Evolutionary conservation across 2,888 invertebrate species (phyloP), one percentile per base, ranked within the genome.

Genomic region (Xestoiulus laeticollis): DNA sequence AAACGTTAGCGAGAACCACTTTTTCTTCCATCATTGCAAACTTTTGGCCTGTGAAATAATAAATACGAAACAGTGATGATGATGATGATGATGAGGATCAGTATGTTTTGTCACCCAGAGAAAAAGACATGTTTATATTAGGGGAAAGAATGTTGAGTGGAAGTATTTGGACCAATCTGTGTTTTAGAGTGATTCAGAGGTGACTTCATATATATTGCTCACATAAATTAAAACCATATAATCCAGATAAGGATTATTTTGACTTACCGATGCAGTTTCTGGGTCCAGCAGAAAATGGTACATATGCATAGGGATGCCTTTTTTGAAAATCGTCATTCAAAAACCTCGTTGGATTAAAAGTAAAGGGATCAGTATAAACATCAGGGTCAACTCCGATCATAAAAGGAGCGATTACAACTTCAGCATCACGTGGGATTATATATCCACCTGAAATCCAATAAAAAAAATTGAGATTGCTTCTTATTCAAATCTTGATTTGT

Each of bases 11-110:
- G 10, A 88, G 48, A 19, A 88, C 59, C 16, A 87, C 85, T 83
- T 88, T 88, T 88, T 88, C 88, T 88, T 88, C 88, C 88, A 88
- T 88, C 44, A 88, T 83, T 2, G 88, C 88, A 88, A 88, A 88
- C 33, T 86, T 88, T 30, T 88, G 87, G 0, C 88, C 88, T 88
- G 48, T 14, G 26, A 48, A 32, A 84, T 30, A 32, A 30, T 4
- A 3, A 82, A 32, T 32, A 82, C 10, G 2, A n/a, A 2, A 82
- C n/a, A n/a, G n/a, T n/a, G n/a, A n/a, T n/a, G n/a, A n/a, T n/a
- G n/a, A n/a, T n/a, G n/a, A n/a, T n/a, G n/a, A 78, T 8, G 26
- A 78, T 26, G 5, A 22, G 5, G 14, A 5, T 22, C 78, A 78
- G 6, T 8, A 10, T 78, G 14, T n/a, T 78, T 16, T n/a, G 78